A percentile compares a stretch with the other conserved stretches of the same genome.
Evolutionary conservation across 2,888 invertebrate species (phyloP).

Genomic region (Habroteleia sp.): DNA sequence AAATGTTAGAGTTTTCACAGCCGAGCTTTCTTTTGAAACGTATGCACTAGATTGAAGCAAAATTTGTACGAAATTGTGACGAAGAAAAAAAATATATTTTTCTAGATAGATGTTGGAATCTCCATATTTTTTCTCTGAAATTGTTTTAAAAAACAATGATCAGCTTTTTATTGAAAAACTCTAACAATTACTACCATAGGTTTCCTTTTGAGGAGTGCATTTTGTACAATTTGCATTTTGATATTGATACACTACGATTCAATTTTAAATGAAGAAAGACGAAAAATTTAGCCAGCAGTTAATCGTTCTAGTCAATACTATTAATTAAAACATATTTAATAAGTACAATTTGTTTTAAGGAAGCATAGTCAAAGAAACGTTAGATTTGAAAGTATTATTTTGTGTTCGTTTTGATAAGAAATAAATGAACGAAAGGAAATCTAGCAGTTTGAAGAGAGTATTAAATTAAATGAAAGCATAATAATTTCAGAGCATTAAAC

Average conservation of each 20-base stretch:
- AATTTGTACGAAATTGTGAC: slow-evolving; percentile 1
- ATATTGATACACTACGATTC: slow-evolving; percentile 1
- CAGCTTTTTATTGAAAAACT: too few relatives aligned
- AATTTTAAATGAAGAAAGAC: slow-evolving; percentile 1
- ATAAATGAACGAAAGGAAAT: not conserved
- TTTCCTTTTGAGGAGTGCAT: slow-evolving; percentile 12
- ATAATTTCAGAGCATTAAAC: too few relatives aligned
- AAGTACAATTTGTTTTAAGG: slow-evolving; percentile 2
- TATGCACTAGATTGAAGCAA: slow-evolving; percentile 1
- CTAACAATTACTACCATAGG: slow-evolving; percentile 18
- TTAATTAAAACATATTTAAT: slow-evolving; percentile 3
- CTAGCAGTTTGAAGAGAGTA: slow-evolving; percentile 1
- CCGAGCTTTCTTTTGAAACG: too few relatives aligned
- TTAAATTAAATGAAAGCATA: too few relatives aligned
- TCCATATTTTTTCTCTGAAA: not conserved
- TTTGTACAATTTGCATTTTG: slow-evolving; percentile 40
- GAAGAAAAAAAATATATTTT: slow-evolving; percentile 21
- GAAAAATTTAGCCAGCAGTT: not conserved
- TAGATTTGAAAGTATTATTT: slow-evolving; percentile 20
- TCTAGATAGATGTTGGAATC: slow-evolving; percentile 9
- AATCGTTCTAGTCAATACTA: slow-evolving; percentile 13
- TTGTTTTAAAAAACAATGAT: slow-evolving; percentile 6
- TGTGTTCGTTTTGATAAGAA: slow-evolving; percentile 4
- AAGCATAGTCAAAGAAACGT: not conserved
- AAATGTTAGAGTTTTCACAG: slow-evolving; percentile 14